These are phyloP conservation scores for Altica lythri DNA, from an alignment of 2,888 invertebrate species.

Conservation along the genomic window DNA sequence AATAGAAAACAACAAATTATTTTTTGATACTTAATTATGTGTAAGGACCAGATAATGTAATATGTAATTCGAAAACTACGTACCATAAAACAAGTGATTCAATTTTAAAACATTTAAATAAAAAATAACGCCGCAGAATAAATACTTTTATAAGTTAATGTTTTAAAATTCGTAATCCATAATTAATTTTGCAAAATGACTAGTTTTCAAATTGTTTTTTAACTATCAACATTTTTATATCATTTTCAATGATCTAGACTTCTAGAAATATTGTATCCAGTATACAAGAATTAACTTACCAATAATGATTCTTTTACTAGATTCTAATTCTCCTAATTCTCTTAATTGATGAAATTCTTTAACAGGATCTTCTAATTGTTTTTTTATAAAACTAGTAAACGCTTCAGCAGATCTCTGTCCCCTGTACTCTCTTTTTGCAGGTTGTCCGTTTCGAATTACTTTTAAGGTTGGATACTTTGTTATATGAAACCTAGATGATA, in stretches of 20 bases:
- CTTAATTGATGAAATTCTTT: conserved; percentile 74
- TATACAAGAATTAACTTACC: conserved; percentile 61
- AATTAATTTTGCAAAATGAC: too few species aligned
- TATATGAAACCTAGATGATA: conserved; percentile 92
- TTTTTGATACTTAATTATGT: too few species aligned
- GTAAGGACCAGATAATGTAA: too few species aligned
- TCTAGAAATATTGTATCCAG: too few species aligned
- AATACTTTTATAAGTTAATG: background rate
- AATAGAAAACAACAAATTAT: too few species aligned
- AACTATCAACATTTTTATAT: too few species aligned
- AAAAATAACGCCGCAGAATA: background rate
- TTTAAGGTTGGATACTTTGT: conserved; percentile 99
- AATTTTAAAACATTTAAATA: background rate
- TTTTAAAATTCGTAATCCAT: too few species aligned
- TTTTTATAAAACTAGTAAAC: conserved; percentile 83
- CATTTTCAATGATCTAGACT: too few species aligned
- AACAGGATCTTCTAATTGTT: conserved; percentile 86
- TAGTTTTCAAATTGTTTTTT: too few species aligned
- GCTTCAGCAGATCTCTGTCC: conserved; percentile 90
- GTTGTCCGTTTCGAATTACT: conserved; percentile 86
- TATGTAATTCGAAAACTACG: too few species aligned
- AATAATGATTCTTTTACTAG: conserved; percentile 83
- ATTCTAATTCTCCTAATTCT: conserved; percentile 76
- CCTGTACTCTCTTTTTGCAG: conserved; percentile 89
- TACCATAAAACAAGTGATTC: background rate